Conservation (phyloP, 2,113 vertebrate genomes). For the Poecile atricapillus region DNA sequence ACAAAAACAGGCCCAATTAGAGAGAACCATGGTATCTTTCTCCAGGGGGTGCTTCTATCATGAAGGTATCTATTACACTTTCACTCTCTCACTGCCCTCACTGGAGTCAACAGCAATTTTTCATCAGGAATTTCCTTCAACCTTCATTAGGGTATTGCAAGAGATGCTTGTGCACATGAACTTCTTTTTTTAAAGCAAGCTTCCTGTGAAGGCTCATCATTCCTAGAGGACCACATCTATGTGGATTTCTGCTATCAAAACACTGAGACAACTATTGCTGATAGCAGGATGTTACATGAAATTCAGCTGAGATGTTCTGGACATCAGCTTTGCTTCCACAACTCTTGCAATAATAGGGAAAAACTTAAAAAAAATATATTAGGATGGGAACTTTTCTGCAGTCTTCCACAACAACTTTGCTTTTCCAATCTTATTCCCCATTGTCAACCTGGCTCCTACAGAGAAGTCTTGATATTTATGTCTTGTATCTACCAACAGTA, state of each 20-base stretch:
- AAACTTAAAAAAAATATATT: neutral
- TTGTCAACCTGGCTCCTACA: neutral
- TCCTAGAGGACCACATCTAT: neutral
- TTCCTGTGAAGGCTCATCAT: neutral
- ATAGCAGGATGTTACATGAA: neutral
- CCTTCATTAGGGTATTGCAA: neutral
- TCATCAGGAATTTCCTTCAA: neutral
- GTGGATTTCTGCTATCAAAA: neutral
- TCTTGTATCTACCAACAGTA: neutral
- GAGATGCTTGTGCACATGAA: neutral
- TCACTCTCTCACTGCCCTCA: neutral
- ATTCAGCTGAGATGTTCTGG: neutral
- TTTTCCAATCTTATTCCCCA: neutral
- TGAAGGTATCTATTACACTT: neutral
- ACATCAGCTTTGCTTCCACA: conserved; percentile 18
- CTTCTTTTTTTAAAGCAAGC: neutral
- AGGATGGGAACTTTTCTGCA: neutral
- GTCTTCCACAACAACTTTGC: neutral
- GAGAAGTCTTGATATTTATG: neutral
- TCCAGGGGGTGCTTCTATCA: neutral
- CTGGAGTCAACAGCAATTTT: neutral
- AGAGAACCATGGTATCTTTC: neutral
- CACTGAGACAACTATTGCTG: neutral
- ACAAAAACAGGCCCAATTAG: neutral
- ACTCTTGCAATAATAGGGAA: neutral